phyloP scores from a whole-genome alignment of 2,888 invertebrate species.

The Latrodectus elegans region DNA sequence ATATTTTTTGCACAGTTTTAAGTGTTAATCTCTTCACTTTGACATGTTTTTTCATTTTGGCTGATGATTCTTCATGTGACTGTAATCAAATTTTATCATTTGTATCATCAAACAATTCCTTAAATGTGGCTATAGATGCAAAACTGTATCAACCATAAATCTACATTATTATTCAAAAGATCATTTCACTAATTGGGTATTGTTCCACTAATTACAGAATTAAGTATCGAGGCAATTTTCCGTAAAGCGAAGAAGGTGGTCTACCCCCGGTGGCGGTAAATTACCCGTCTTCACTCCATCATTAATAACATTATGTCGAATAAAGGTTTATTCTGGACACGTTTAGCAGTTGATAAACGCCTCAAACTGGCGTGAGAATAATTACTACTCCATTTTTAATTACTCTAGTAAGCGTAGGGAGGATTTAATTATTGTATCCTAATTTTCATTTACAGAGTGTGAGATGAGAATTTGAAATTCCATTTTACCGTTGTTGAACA shows the following conservation, averaged over 20 bases:
- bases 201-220: conserved; percentile 2
- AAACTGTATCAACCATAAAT: background rate
- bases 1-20: no score
- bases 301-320: conserved; percentile 3
- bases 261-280: background rate
- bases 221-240: background rate
- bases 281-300: background rate
- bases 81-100: no score
- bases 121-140: no score
- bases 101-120: no score
- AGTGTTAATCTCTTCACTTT: no score
- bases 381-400: background rate
- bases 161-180: background rate
- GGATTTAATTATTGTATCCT: no score
- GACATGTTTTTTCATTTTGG: no score
- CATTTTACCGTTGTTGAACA: no score
- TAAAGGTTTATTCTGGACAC: background rate
- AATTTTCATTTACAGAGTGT: no score
- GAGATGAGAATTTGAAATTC: no score
- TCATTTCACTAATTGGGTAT: conserved; percentile 4
- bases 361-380: background rate
- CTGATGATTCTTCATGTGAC: no score
- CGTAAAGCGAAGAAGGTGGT: background rate
- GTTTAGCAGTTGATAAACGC: background rate
- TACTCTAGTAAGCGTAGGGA: background rate